Evolutionary conservation across 1,140 invertebrate species (phyloP).

Genomic region (Tribolium castaneum): DNA sequence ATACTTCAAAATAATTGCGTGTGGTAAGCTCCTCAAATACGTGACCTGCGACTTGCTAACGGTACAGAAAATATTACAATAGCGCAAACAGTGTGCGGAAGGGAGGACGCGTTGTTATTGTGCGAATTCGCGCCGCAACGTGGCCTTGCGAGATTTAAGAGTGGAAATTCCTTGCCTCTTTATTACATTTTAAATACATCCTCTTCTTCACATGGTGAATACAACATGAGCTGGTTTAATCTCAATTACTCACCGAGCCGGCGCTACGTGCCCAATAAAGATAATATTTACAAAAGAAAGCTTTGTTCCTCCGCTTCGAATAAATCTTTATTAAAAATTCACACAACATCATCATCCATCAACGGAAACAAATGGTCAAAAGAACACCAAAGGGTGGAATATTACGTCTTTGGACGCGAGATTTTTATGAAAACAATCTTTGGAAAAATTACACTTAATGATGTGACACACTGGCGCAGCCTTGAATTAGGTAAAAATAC

Average conservation of each 20-base stretch:
- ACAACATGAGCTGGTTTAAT: slow-evolving; percentile 30
- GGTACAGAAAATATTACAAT: slow-evolving; percentile 32
- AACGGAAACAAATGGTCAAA: neutral
- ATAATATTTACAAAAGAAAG: slow-evolving; percentile 27
- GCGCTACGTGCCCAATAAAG: slow-evolving; percentile 5
- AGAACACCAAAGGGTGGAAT: neutral
- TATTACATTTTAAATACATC: slow-evolving; percentile 36
- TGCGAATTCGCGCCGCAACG: neutral
- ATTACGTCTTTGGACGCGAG: neutral
- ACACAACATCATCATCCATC: slow-evolving; percentile 29
- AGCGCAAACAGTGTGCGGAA: neutral
- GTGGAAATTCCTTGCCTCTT: slow-evolving; percentile 22
- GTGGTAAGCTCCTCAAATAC: slow-evolving; percentile 30
- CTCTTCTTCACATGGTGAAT: slow-evolving; percentile 32
- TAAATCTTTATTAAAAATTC: slow-evolving; percentile 36
- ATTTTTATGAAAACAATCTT: neutral
- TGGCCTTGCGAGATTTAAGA: slow-evolving; percentile 9
- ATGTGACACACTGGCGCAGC: neutral
- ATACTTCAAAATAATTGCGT: slow-evolving; percentile 36
- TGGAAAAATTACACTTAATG: neutral
- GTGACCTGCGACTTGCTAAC: slow-evolving; percentile 20
- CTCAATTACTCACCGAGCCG: slow-evolving; percentile 9
- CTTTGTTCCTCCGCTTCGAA: slow-evolving; percentile 4
- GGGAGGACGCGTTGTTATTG: slow-evolving; percentile 5
- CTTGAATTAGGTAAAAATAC: neutral